phyloP scores from a whole-genome alignment of 2,888 invertebrate genomes.

The Drosophila nr. perissopoda region DNA sequence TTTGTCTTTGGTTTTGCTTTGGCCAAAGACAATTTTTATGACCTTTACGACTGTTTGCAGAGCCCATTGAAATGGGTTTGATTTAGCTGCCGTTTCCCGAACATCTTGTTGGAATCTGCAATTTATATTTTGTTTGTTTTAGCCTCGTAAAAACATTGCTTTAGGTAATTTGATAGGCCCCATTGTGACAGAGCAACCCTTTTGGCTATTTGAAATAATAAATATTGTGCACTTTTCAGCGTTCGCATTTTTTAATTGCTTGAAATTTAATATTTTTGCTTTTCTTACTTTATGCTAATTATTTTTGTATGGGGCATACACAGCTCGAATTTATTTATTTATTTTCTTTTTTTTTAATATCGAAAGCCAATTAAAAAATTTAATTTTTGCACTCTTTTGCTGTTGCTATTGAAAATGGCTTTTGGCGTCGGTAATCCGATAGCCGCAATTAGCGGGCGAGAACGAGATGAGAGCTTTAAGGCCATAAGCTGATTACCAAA shows the following conservation, averaged over 20 bases:
- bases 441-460: slow-evolving; percentile 68
- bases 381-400: slow-evolving; percentile 67
- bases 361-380: slow-evolving; percentile 76
- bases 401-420: slow-evolving; percentile 59
- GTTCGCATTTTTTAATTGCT: slow-evolving; percentile 72
- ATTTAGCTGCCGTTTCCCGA: slow-evolving; percentile 61
- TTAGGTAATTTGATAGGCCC: slow-evolving; percentile 60
- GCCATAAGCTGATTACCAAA: slow-evolving; percentile 66
- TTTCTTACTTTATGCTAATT: slow-evolving; percentile 73
- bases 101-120: slow-evolving; percentile 64
- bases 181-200: slow-evolving; percentile 45
- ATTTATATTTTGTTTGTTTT: slow-evolving; percentile 75
- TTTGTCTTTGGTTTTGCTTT: slow-evolving; percentile 37
- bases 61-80: slow-evolving; percentile 73
- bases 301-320: slow-evolving; percentile 55
- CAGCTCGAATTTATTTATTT: slow-evolving; percentile 22
- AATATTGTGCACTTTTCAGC: slow-evolving; percentile 61
- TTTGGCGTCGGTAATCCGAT: slow-evolving; percentile 73
- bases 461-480: slow-evolving; percentile 32
- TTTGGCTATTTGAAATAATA: slow-evolving; percentile 28
- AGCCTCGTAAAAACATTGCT: slow-evolving; percentile 56
- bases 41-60: slow-evolving; percentile 80
- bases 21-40: slow-evolving; percentile 80
- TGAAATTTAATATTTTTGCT: slow-evolving; percentile 77
- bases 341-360: slow-evolving; percentile 30